Percentiles rank a stretch among this genome's conserved stretches.
Evolutionary conservation across 1,140 invertebrate genomes (phyloP).

Genomic region (Belonocnema kinseyi): DNA sequence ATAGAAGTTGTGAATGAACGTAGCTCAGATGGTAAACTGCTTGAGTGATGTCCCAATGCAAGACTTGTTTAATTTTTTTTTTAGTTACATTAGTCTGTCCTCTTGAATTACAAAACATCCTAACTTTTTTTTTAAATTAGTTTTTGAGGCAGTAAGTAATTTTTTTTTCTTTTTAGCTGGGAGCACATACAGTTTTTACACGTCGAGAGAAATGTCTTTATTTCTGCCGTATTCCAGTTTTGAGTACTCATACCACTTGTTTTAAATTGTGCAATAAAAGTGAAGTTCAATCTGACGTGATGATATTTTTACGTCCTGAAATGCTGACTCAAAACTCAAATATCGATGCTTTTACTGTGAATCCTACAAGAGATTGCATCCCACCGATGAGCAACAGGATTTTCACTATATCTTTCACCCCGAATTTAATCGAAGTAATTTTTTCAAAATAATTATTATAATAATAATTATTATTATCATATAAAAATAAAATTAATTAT

Average conservation of each 20-base stretch:
- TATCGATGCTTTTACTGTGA: constrained; percentile 49
- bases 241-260: constrained; percentile 43
- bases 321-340: constrained; percentile 35
- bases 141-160: neutral
- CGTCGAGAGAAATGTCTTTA: constrained; percentile 54
- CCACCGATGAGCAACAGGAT: constrained; percentile 51
- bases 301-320: constrained; percentile 40
- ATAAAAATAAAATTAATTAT: neutral
- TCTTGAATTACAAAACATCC: neutral
- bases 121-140: neutral
- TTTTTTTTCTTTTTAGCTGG: constrained; percentile 44
- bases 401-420: constrained; percentile 59
- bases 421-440: constrained; percentile 54
- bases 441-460: neutral
- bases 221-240: constrained; percentile 54
- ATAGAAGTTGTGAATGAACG: neutral
- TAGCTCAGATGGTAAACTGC: neutral
- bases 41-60: too few relatives aligned
- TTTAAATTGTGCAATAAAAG: constrained; percentile 58
- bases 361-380: constrained; percentile 48
- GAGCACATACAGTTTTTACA: constrained; percentile 51
- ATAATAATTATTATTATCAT: constrained; percentile 5
- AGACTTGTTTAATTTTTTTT: too few relatives aligned
- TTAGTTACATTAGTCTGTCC: too few relatives aligned
- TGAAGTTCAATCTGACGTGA: constrained; percentile 52